Conservation (phyloP, 2,888 invertebrate genomes). For the Orthonevra nobilis region DNA sequence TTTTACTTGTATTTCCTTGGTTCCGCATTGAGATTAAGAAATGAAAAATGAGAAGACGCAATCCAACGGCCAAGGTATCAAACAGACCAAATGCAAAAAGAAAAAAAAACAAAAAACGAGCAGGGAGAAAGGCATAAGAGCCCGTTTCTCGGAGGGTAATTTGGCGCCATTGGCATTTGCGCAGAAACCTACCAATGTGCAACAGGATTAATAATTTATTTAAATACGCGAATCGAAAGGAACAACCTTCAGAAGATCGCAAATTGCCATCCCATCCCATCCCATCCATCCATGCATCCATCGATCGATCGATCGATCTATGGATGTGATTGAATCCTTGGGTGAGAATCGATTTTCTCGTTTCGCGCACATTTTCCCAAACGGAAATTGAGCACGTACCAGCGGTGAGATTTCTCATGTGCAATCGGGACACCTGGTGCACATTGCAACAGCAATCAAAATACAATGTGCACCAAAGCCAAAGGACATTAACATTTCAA, state of each 20-base stretch:
- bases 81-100: too few species aligned
- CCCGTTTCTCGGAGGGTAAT: constrained; percentile 54
- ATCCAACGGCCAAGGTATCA: too few species aligned
- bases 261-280: too few species aligned
- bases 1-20: background rate
- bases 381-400: constrained; percentile 61
- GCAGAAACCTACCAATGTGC: constrained; percentile 14
- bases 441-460: constrained; percentile 19
- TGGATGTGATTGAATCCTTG: constrained; percentile 52
- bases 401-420: constrained; percentile 16
- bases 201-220: constrained; percentile 49
- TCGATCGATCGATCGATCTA: constrained; percentile 36
- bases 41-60: constrained; percentile 66
- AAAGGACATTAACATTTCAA: constrained; percentile 68
- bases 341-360: constrained; percentile 26
- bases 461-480: constrained; percentile 36
- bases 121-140: constrained; percentile 5
- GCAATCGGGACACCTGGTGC: constrained; percentile 46
- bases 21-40: constrained; percentile 51
- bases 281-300: too few species aligned
- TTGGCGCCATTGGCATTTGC: constrained; percentile 63
- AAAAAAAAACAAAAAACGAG: constrained; percentile 14
- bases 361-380: constrained; percentile 1
- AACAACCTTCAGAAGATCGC: constrained; percentile 44
- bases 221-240: constrained; percentile 58